Evolutionary conservation across 2,113 vertebrate species (phyloP).

Genomic region (Sphyrna mokarran): DNA sequence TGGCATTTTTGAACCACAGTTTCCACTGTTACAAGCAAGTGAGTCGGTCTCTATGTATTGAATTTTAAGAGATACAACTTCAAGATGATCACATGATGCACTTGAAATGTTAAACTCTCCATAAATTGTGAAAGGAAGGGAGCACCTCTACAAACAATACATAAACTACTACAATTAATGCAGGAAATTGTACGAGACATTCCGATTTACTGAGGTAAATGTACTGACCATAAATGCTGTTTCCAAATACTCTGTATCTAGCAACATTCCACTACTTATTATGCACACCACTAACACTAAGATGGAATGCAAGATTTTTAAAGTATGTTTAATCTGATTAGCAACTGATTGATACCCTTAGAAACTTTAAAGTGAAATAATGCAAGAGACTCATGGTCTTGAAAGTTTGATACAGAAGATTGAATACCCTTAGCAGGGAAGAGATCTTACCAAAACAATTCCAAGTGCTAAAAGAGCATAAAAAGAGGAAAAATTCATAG

Average conservation of each 20-base stretch:
- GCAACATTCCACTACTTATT: not conserved
- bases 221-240: not conserved
- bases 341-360: not conserved
- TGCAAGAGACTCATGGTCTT: not conserved
- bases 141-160: not conserved
- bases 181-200: not conserved
- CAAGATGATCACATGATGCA: not conserved
- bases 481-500: too few species aligned
- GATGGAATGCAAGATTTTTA: not conserved
- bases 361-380: not conserved
- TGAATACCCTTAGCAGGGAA: not conserved
- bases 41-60: too few species aligned
- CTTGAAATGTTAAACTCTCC: not conserved
- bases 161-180: not conserved
- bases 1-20: too few species aligned
- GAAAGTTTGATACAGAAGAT: not conserved
- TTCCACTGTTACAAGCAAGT: too few species aligned
- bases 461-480: too few species aligned
- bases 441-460: too few species aligned
- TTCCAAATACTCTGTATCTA: not conserved
- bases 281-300: not conserved
- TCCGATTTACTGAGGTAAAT: not conserved
- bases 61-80: not conserved
- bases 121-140: not conserved
- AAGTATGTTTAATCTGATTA: not conserved